These are phyloP conservation scores for Melitaea cinxia DNA, from an alignment of 1,140 invertebrate species.

Conservation along the genomic window DNA sequence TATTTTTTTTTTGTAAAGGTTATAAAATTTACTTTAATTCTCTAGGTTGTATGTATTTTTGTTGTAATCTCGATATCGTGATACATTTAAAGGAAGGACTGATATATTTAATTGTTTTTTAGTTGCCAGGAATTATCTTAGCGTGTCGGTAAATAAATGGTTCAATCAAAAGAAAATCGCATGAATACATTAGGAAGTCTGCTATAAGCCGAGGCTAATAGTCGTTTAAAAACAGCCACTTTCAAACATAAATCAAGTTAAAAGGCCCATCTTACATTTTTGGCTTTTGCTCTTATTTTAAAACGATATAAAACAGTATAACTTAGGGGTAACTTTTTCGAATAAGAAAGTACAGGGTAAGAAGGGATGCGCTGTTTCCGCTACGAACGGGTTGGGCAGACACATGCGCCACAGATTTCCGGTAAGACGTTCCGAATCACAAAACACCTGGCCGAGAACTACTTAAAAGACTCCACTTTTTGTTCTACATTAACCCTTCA, in stretches of 20 bases:
- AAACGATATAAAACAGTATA: constrained; percentile 26
- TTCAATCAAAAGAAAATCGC: constrained; percentile 3
- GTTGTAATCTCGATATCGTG: too few relatives aligned
- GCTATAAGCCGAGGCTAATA: background rate
- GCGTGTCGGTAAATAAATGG: background rate
- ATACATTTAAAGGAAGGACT: background rate
- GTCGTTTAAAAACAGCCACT: background rate
- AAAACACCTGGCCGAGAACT: constrained; percentile 71
- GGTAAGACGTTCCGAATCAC: constrained; percentile 66
- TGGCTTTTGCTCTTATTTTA: constrained; percentile 5
- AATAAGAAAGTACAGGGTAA: constrained; percentile 58
- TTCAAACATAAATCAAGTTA: constrained; percentile 7
- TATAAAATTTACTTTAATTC: too few relatives aligned
- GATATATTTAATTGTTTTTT: background rate
- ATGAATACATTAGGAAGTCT: constrained; percentile 10
- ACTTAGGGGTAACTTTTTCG: constrained; percentile 59
- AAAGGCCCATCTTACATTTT: constrained; percentile 1
- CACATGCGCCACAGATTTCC: constrained; percentile 77
- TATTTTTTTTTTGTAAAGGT: too few relatives aligned
- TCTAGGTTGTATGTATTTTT: too few relatives aligned
- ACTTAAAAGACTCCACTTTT: constrained; percentile 68
- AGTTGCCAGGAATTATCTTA: background rate
- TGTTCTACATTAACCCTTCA: constrained; percentile 65
- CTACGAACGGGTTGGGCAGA: constrained; percentile 61
- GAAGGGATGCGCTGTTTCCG: constrained; percentile 72